Evolutionary conservation across 2,113 vertebrate genomes (phyloP).

Genomic region (Rhegmatorhina hoffmannsi): DNA sequence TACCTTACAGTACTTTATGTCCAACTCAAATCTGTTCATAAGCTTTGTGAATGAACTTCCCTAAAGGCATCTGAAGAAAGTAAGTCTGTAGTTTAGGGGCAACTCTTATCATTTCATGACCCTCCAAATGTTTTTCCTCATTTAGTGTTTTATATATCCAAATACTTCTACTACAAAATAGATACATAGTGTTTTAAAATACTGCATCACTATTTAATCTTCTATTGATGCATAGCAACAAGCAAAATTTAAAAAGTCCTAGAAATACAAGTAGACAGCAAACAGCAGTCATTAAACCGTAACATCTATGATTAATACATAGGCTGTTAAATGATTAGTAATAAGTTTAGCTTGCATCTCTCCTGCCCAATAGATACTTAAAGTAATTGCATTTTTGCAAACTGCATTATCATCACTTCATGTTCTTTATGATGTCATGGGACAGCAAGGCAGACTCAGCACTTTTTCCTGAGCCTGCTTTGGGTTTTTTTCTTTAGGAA

Average conservation of each 20-base stretch:
- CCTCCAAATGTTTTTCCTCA: not conserved
- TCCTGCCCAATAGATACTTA: conserved; percentile 85
- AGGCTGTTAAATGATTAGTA: conserved; percentile 81
- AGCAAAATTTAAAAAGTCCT: conserved; percentile 5
- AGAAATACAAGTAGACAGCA: conserved; percentile 46
- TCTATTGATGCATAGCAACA: not conserved
- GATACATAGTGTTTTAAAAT: not conserved
- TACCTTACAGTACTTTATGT: not conserved
- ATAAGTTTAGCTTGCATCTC: conserved; percentile 81
- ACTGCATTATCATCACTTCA: conserved; percentile 93
- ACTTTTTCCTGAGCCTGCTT: conserved; percentile 50
- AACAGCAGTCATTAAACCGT: conserved; percentile 43
- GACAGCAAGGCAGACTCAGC: conserved; percentile 67
- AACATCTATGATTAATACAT: conserved; percentile 82
- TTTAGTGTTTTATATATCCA: not conserved
- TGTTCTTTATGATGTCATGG: conserved; percentile 80
- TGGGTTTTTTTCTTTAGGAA: not conserved
- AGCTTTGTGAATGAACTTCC: not conserved
- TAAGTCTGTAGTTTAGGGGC: not conserved
- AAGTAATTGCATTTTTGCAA: conserved; percentile 92
- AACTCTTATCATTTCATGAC: not conserved
- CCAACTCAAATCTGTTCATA: not conserved
- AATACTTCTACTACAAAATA: not conserved
- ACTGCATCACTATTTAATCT: not conserved
- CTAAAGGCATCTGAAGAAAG: not conserved